Evolutionary conservation across 1,140 invertebrate species (phyloP).

Genomic region (Lepidurus couesii): DNA sequence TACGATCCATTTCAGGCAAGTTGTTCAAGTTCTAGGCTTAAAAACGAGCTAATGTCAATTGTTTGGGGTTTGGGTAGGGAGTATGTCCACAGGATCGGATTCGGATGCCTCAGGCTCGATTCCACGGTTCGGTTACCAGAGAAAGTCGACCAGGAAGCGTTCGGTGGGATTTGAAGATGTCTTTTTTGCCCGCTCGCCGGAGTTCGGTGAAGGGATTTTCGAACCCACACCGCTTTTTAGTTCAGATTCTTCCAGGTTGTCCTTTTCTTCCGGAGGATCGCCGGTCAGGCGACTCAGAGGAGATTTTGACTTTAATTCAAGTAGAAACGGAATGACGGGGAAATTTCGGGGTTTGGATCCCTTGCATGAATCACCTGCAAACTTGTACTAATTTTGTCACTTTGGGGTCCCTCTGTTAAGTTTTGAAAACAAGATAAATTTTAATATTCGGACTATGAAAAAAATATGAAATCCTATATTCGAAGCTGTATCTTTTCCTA

Average conservation of each 20-base stretch:
- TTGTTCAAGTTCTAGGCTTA: background rate
- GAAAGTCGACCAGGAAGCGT: background rate
- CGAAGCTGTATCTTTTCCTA: no score
- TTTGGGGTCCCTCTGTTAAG: no score
- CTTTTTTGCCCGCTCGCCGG: background rate
- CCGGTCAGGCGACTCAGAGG: background rate
- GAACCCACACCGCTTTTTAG: background rate
- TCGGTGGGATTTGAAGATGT: background rate
- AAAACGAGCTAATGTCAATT: no score
- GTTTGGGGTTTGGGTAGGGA: background rate
- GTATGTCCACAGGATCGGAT: background rate
- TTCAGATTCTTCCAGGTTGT: constrained; percentile 4
- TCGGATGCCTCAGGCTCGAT: background rate
- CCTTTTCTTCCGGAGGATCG: background rate
- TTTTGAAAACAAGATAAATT: no score
- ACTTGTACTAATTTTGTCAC: background rate
- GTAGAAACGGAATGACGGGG: background rate
- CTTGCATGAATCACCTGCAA: background rate
- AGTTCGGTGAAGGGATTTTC: background rate
- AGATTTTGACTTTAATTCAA: background rate
- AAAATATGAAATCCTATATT: no score
- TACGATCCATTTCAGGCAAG: background rate
- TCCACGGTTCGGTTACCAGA: background rate
- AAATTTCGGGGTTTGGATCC: background rate
- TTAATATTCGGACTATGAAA: no score